Conservation (phyloP, 1,140 invertebrate species). For the Caenorhabditis remanei region DNA sequence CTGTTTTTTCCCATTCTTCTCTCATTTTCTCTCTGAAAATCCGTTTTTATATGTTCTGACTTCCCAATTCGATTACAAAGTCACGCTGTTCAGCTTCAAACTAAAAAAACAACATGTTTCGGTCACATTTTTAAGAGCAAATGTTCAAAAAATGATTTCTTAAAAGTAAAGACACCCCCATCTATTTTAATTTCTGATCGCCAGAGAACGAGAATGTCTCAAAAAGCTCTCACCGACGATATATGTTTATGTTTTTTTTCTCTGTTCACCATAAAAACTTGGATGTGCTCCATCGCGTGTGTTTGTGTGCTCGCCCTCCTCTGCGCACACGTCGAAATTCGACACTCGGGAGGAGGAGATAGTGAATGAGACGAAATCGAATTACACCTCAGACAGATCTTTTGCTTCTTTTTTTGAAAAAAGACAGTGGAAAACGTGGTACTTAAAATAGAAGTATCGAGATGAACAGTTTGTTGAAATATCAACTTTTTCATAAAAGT, state of each 20-base stretch:
- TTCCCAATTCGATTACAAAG: no score
- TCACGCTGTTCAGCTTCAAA: no score
- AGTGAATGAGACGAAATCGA: conserved; percentile 24
- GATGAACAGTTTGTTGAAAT: not conserved
- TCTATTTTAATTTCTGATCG: not conserved
- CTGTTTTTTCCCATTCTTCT: no score
- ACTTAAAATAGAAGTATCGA: conserved; percentile 3
- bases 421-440: no score
- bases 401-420: conserved; percentile 15
- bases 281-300: not conserved
- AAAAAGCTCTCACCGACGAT: not conserved
- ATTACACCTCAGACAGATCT: conserved; percentile 52
- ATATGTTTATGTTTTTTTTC: conserved; percentile 37
- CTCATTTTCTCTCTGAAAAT: no score
- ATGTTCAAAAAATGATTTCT: no score
- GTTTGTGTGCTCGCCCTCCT: not conserved
- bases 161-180: no score
- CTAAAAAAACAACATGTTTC: no score
- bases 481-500: not conserved
- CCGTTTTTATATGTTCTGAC: no score
- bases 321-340: conserved; percentile 31
- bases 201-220: not conserved
- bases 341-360: conserved; percentile 10
- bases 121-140: no score
- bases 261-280: not conserved